Percentiles rank a stretch among this genome's conserved stretches.
Conservation (phyloP, 2,888 invertebrate species). For the Amiota mariae region DNA sequence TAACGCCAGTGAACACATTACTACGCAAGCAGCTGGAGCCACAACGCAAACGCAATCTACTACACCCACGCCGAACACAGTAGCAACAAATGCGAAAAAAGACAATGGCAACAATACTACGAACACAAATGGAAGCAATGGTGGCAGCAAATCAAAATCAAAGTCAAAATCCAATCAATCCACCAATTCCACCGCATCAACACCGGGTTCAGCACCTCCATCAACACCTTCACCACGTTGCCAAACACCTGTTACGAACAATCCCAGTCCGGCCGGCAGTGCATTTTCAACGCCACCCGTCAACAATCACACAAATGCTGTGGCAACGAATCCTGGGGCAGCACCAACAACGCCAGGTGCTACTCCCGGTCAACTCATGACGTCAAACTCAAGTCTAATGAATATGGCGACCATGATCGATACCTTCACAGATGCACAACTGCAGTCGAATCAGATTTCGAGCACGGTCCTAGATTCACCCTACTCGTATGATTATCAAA, state of each 20-base stretch:
- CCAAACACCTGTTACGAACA: constrained; percentile 75
- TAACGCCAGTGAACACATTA: constrained; percentile 48
- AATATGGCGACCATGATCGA: constrained; percentile 87
- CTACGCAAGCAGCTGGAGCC: constrained; percentile 44
- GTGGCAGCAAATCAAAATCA: constrained; percentile 60
- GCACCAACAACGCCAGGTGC: constrained; percentile 47
- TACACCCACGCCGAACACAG: constrained; percentile 40
- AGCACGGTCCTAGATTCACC: constrained; percentile 86
- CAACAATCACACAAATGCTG: constrained; percentile 55
- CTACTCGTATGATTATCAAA: constrained; percentile 78
- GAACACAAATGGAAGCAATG: constrained; percentile 39
- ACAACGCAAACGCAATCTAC: constrained; percentile 48
- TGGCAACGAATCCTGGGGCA: constrained; percentile 38
- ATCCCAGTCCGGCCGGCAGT: constrained; percentile 76
- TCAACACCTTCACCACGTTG: constrained; percentile 72
- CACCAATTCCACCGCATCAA: constrained; percentile 58
- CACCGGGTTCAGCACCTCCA: constrained; percentile 67
- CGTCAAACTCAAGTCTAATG: constrained; percentile 76
- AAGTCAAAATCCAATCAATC: constrained; percentile 65
- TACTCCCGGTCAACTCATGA: constrained; percentile 72
- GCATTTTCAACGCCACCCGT: constrained; percentile 74
- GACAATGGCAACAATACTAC: constrained; percentile 50
- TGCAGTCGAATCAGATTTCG: constrained; percentile 89
- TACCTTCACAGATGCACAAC: constrained; percentile 83
- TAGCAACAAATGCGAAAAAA: constrained; percentile 52